These are phyloP conservation scores for Bovichtus diacanthus DNA, from an alignment of 2,797 vertebrate species.

Conservation along the genomic window DNA sequence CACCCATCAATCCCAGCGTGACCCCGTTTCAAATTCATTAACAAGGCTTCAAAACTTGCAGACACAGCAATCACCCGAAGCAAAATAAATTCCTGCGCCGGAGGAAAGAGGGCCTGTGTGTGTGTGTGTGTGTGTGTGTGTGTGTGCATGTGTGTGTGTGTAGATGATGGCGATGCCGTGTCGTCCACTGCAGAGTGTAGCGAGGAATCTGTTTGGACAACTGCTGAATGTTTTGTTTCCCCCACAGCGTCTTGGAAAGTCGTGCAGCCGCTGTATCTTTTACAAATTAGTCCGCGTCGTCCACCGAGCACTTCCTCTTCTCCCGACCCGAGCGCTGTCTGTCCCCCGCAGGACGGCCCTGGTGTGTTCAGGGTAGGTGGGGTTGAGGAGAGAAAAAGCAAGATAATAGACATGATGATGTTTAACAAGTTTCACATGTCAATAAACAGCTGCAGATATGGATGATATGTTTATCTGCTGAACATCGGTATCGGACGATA, in stretches of 20 bases:
- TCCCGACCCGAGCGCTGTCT: conserved; percentile 67
- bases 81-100: conserved; percentile 80
- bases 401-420: conserved; percentile 8
- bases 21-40: conserved; percentile 85
- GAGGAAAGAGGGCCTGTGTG: conserved; percentile 62
- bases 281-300: conserved; percentile 84
- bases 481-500: too few relatives aligned
- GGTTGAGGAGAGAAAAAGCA: conserved; percentile 1
- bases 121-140: conserved; percentile 33
- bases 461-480: too few relatives aligned
- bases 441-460: too few relatives aligned
- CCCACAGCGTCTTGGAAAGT: conserved; percentile 82
- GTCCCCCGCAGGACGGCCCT: conserved; percentile 55
- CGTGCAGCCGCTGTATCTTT: conserved; percentile 83
- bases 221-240: conserved; percentile 86
- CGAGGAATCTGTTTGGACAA: conserved; percentile 87
- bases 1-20: conserved; percentile 78
- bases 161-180: conserved; percentile 68
- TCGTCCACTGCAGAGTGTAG: conserved; percentile 69
- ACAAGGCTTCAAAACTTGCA: conserved; percentile 82
- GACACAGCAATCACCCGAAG: conserved; percentile 84
- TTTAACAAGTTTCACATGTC: too few relatives aligned
- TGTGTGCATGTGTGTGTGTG: conserved; percentile 39
- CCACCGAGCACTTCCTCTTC: conserved; percentile 80
- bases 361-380: conserved; percentile 35